A percentile compares a stretch with the other conserved stretches of the same genome.
phyloP scores from a whole-genome alignment of 2,797 vertebrate species.

The Caiman crocodilus region DNA sequence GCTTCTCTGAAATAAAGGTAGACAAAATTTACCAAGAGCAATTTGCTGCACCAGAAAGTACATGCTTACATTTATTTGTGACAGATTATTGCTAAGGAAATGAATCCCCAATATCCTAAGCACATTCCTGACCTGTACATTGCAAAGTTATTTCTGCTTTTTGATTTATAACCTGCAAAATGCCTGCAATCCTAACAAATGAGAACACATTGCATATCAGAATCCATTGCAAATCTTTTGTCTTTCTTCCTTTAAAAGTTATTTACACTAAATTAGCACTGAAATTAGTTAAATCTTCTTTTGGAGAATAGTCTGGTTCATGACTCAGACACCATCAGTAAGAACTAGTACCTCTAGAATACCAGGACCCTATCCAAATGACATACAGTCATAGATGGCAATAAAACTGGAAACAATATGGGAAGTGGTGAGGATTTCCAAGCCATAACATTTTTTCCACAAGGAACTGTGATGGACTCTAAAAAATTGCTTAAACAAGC shows the following conservation, averaged over 20 bases:
- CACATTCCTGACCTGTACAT: constrained; percentile 78
- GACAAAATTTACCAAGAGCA: constrained; percentile 74
- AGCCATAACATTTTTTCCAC: background rate
- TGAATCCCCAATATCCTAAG: constrained; percentile 73
- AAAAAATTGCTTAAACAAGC: constrained; percentile 23
- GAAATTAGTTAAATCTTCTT: constrained; percentile 57
- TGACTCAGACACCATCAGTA: constrained; percentile 65
- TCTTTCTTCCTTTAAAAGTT: constrained; percentile 73
- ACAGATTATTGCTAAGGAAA: constrained; percentile 75
- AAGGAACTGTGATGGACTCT: background rate
- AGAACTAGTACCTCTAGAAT: constrained; percentile 71
- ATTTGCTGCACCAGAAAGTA: constrained; percentile 70
- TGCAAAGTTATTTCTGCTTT: constrained; percentile 75
- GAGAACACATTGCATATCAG: constrained; percentile 73
- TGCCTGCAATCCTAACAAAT: constrained; percentile 76
- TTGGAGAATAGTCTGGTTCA: constrained; percentile 69
- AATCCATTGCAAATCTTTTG: constrained; percentile 73
- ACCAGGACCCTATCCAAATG: constrained; percentile 70
- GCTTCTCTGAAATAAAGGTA: constrained; percentile 71
- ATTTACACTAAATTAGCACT: constrained; percentile 75
- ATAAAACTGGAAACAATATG: constrained; percentile 60
- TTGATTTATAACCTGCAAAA: constrained; percentile 77
- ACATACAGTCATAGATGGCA: constrained; percentile 68
- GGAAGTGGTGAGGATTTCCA: constrained; percentile 71
- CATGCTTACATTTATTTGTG: constrained; percentile 65